Base-by-base conservation (phyloP, 2,888 invertebrate species). In the Suillia variegata region DNA sequence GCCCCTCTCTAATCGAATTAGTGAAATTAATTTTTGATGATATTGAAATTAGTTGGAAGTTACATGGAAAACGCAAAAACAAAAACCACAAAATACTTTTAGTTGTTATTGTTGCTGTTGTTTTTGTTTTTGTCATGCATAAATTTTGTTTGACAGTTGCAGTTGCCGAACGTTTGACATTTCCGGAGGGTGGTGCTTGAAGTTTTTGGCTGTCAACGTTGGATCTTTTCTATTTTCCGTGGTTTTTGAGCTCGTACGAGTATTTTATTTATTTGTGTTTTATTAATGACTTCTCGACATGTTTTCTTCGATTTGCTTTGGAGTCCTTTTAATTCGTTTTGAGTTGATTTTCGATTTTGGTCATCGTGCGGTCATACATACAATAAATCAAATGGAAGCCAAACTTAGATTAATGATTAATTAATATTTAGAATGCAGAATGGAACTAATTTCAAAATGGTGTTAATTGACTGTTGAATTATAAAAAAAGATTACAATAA, bases 1-100 rank as follows among this genome's bases (percentile, higher is more conserved):
- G 50, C 62, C 67, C 64, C 65, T 17, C 53, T 48, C 63, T 77
- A 78, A 78, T 78, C 78, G 79, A 78, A 78, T 78, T 78, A 78
- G 73, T 75, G 73, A 72, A 78, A 78, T 78, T 78, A 78, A 78
- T 78, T 77, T 78, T 78, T 78, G 79, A 78, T 78, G 79, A 78
- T 78, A 78, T 78, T 78, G 74, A 78, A 78, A 77, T 77, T 76
- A 78, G 77, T 77, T 68, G 71, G n/a, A 75, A 73, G 75, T 67
- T 74, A 67, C 69, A 59, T 34, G 51, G 18, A 59, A 60, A 59
- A n/a, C n/a, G n/a, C 38, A 38, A 38, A 8, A 38, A 38, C 38
- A 38, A 38, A 8, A 38, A 38, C 38, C 6, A 38, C 38, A 10
- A 38, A 38, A 26, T 26, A 6, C 26, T 10, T 17, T 22, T 54